Conservation (phyloP, 2,113 vertebrate genomes). For the Ceuthmochares aereus region DNA sequence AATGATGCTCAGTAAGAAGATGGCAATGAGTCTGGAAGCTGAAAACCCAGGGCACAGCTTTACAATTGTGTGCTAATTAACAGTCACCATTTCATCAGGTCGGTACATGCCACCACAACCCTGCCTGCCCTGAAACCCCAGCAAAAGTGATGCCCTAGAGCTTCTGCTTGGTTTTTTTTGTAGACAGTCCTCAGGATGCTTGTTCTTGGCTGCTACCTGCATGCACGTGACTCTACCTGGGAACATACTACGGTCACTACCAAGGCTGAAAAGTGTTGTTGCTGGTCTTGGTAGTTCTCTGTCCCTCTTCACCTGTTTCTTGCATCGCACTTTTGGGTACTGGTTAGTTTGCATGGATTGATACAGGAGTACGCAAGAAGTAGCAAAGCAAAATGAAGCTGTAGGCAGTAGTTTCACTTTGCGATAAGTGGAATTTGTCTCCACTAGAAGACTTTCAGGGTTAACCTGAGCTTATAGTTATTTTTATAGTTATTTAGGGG, state of each 20-base stretch:
- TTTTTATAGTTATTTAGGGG: not conserved
- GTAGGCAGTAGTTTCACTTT: not conserved
- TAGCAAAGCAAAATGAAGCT: not conserved
- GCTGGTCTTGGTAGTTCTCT: not conserved
- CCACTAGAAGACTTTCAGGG: not conserved
- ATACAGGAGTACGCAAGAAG: not conserved
- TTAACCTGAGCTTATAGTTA: not conserved
- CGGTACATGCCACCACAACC: fast-evolving
- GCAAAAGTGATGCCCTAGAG: not conserved
- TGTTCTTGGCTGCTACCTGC: not conserved
- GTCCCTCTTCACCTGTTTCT: not conserved
- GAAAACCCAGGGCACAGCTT: not conserved
- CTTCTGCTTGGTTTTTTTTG: not conserved
- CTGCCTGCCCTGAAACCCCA: not conserved
- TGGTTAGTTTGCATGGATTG: not conserved
- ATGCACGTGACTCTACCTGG: fast-evolving
- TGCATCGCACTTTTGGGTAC: not conserved
- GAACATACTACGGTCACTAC: not conserved
- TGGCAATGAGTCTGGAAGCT: not conserved
- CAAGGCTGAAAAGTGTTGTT: not conserved
- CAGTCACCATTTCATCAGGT: not conserved
- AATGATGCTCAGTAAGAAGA: too few relatives aligned
- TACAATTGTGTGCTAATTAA: not conserved
- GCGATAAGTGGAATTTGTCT: not conserved
- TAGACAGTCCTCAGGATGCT: not conserved